Percentiles rank a stretch among this genome's conserved stretches.
Evolutionary conservation across 1,140 invertebrate genomes (phyloP).

Genomic region (Drosophila ogumai): DNA sequence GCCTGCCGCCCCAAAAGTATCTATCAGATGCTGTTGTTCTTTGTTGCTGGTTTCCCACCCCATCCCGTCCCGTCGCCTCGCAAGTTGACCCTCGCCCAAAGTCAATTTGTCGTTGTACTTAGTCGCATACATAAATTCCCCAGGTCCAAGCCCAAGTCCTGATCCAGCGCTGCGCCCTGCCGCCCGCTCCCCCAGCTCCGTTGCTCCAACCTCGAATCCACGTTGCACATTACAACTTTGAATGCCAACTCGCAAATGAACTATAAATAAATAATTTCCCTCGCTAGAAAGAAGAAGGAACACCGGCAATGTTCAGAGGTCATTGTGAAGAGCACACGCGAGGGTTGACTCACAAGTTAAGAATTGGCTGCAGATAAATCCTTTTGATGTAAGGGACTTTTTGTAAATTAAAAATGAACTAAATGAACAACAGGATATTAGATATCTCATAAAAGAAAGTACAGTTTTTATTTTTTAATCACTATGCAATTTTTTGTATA

Average conservation of each 20-base stretch:
- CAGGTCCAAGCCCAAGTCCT: slow-evolving; percentile 12
- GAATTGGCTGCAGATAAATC: neutral
- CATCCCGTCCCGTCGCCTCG: neutral
- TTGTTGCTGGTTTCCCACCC: neutral
- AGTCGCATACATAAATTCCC: slow-evolving; percentile 58
- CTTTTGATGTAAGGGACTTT: too few species aligned
- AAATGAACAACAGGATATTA: too few species aligned
- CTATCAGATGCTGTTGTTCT: slow-evolving; percentile 12
- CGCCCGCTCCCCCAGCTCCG: neutral
- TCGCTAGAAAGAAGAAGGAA: slow-evolving; percentile 56
- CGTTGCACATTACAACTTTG: slow-evolving; percentile 69
- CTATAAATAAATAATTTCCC: slow-evolving; percentile 80
- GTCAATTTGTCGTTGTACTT: slow-evolving; percentile 63
- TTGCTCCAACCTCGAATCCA: slow-evolving; percentile 23
- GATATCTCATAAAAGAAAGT: too few species aligned
- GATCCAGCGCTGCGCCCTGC: slow-evolving; percentile 1
- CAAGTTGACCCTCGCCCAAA: slow-evolving; percentile 36
- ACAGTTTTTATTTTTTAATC: too few species aligned
- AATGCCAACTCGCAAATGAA: slow-evolving; percentile 77
- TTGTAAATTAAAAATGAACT: too few species aligned
- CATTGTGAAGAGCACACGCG: slow-evolving; percentile 31
- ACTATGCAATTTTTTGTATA: too few species aligned
- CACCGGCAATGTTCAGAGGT: slow-evolving; percentile 33
- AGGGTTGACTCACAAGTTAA: slow-evolving; percentile 15
- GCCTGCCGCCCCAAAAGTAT: slow-evolving; percentile 13